Evolutionary conservation across 2,797 vertebrate species (phyloP).

Genomic region (Eremophila alpestris): DNA sequence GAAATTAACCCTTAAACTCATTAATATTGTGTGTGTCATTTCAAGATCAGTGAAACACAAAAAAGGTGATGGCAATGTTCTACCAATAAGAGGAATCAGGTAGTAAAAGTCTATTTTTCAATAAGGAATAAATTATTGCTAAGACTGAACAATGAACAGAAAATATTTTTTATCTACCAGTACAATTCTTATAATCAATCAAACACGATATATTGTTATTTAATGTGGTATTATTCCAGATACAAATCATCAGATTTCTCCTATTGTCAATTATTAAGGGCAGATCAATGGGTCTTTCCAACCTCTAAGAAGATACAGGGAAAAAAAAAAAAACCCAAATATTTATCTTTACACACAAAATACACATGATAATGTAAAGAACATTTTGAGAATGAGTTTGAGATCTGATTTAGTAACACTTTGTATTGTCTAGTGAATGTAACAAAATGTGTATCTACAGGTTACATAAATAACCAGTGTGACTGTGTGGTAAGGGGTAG

Average conservation of each 20-base stretch:
- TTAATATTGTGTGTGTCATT: background rate
- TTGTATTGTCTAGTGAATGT: background rate
- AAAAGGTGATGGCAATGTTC: background rate
- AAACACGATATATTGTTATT: background rate
- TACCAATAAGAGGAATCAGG: background rate
- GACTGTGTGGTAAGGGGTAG: background rate
- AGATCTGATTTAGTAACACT: background rate
- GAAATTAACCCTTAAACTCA: constrained; percentile 2
- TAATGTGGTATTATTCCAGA: background rate
- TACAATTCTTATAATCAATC: background rate
- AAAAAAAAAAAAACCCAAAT: background rate
- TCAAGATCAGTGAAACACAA: constrained; percentile 6
- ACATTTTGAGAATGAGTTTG: background rate
- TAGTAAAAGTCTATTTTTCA: constrained; percentile 20
- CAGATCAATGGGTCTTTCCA: background rate
- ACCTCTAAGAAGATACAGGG: background rate
- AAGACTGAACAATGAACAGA: background rate
- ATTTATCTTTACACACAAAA: background rate
- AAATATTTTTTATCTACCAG: background rate
- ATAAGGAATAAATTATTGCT: background rate
- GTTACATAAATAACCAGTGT: background rate
- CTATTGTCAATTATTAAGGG: background rate
- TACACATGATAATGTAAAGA: background rate
- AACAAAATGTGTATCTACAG: background rate
- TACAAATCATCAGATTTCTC: background rate